Conservation (phyloP, 2,888 invertebrate genomes). For the Eudasyphora cyanicolor region DNA sequence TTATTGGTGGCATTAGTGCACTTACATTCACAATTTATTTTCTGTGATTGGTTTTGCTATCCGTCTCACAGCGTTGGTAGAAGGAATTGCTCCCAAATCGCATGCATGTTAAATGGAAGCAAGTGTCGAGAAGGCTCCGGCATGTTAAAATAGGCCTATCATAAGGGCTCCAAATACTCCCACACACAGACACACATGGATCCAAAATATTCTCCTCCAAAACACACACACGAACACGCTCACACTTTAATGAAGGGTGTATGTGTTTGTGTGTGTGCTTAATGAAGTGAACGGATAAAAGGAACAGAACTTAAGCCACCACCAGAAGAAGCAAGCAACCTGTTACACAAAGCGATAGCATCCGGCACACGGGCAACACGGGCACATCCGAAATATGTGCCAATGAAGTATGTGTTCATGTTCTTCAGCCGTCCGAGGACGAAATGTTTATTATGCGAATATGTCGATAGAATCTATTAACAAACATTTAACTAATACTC, state of each 20-base stretch:
- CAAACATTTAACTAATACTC: slow-evolving; percentile 48
- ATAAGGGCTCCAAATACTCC: slow-evolving; percentile 12
- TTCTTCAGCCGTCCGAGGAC: not conserved
- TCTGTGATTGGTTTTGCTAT: too few species aligned
- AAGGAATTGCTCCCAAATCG: too few species aligned
- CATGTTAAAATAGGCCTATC: too few species aligned
- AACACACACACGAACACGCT: slow-evolving; percentile 33
- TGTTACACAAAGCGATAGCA: slow-evolving; percentile 64
- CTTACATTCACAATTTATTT: too few species aligned
- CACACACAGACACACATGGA: slow-evolving; percentile 37
- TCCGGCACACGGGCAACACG: slow-evolving; percentile 48
- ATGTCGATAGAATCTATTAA: slow-evolving; percentile 33
- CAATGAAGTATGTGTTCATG: not conserved
- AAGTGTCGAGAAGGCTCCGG: too few species aligned
- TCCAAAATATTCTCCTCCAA: slow-evolving; percentile 11
- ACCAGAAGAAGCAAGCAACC: slow-evolving; percentile 21
- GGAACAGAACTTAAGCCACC: not conserved
- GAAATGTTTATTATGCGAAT: slow-evolving; percentile 24
- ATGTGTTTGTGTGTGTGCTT: not conserved
- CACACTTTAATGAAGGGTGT: not conserved
- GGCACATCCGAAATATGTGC: slow-evolving; percentile 1
- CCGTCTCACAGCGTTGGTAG: too few species aligned
- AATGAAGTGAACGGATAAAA: not conserved
- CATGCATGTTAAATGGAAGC: too few species aligned
- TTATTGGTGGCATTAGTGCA: too few species aligned